Base-by-base conservation (phyloP, 2,888 invertebrate species). In the Ephialtes manifestator region DNA sequence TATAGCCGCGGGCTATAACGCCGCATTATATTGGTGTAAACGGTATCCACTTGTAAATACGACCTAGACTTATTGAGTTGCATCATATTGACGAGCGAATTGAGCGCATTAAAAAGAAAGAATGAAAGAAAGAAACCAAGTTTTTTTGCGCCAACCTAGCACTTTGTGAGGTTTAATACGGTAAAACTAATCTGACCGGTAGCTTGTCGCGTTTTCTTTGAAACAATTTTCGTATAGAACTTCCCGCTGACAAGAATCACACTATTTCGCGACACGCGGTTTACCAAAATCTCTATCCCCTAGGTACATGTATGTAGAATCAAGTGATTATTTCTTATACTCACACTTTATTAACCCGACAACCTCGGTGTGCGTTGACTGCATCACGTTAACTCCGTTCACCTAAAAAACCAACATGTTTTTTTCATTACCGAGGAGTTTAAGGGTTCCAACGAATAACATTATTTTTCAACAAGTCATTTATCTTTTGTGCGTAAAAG, bases 341-440 rank as follows among this genome's bases (percentile, higher is more conserved):
- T 96, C 94, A 99, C 99, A 97, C 96, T 97, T 97, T 92, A 99
- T 99, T 94, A 99, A 96, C 92, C 97, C 97, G 92, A 99, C 99
- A 89, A 99, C 99, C 93, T 99, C 98, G 91, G 97, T 97, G 93
- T 99, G 99, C 92, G 98, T 98, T 93, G 97, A 97, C 90, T 97
- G 97, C 91, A 97, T 97, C 84, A 99, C 99, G 91, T 98, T 96
- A 87, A 97, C 96, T 86, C 98, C 98, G 95, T 99, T 99, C 90
- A 99, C 98, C 96, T 98, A 94, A 68, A 68, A 77, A 60, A 46
- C 28, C 10, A 39, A 65, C 28, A 2, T 20, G 31, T 51, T 24
- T 24, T 0, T 60, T 60, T 31, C 43, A 51, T 53, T 60, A 13
- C n/a, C 20, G 20, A 65, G n/a, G 35, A 55, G 15, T 46, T 11